Evolutionary conservation across 2,113 vertebrate species (phyloP).

Genomic region (Oreotrochilus melanogaster): DNA sequence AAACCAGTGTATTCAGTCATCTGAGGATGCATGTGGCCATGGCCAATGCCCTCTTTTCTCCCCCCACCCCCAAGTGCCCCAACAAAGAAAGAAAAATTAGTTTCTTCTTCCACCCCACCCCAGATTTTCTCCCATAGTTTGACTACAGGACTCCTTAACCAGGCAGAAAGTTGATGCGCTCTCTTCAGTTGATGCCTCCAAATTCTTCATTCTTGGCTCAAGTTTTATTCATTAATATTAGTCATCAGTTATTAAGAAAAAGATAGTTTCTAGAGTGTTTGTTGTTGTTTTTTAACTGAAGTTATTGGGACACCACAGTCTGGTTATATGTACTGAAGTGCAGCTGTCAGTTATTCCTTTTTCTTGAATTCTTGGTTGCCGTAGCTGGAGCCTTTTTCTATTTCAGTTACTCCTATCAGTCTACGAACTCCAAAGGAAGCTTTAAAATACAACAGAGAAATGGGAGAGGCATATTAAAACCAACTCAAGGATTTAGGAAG

Average conservation of each 20-base stretch:
- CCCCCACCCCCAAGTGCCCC: not conserved
- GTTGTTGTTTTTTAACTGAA: conserved; percentile 75
- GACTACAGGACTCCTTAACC: conserved; percentile 53
- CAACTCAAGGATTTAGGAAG: not conserved
- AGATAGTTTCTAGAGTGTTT: conserved; percentile 81
- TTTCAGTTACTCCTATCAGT: conserved; percentile 97
- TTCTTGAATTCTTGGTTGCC: conserved; percentile 95
- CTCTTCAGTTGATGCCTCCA: conserved; percentile 62
- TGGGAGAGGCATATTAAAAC: not conserved
- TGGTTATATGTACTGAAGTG: conserved; percentile 53
- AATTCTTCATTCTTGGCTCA: conserved; percentile 79
- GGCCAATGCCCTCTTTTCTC: conserved; percentile 10
- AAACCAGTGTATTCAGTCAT: conserved; percentile 51
- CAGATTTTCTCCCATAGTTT: conserved; percentile 49
- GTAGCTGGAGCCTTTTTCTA: conserved; percentile 97
- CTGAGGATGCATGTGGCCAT: conserved; percentile 31
- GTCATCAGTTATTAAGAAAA: conserved; percentile 85
- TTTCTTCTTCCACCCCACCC: conserved; percentile 12
- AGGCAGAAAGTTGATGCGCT: conserved; percentile 43
- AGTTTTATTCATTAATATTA: conserved; percentile 83
- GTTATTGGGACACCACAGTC: conserved; percentile 75
- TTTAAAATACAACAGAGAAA: conserved; percentile 72
- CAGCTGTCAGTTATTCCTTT: conserved; percentile 82
- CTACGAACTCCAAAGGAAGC: conserved; percentile 95
- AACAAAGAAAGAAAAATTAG: conserved; percentile 45